Conservation (phyloP, 2,797 vertebrate genomes). For the Percopsis omiscomaycus region DNA sequence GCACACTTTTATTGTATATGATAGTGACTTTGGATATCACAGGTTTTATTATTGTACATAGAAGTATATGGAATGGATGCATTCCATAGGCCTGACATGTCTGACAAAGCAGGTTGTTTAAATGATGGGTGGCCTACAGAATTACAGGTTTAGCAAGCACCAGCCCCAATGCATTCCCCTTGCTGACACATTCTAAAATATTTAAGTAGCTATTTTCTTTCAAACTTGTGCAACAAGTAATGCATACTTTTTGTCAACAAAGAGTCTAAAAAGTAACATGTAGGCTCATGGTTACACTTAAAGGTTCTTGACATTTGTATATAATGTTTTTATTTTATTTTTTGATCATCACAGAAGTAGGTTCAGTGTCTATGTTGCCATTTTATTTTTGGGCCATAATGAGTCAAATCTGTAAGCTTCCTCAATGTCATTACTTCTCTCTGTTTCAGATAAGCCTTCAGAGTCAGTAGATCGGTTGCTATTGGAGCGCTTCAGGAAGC, state of each 20-base stretch:
- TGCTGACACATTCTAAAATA: background rate
- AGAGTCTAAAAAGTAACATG: background rate
- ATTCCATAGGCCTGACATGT: too few species aligned
- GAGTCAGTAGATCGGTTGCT: constrained; percentile 91
- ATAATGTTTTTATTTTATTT: background rate
- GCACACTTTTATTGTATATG: too few species aligned
- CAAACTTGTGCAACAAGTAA: constrained; percentile 29
- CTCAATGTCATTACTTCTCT: constrained; percentile 9
- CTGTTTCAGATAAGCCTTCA: constrained; percentile 80
- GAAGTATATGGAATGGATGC: too few species aligned
- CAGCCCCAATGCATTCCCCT: constrained; percentile 5
- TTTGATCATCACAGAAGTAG: too few species aligned
- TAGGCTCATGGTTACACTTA: background rate
- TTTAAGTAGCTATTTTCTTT: background rate
- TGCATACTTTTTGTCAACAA: background rate
- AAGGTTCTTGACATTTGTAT: background rate
- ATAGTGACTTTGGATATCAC: too few species aligned
- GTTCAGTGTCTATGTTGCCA: too few species aligned
- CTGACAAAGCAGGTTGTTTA: too few species aligned
- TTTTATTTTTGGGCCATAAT: too few species aligned
- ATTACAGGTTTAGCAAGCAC: constrained; percentile 34
- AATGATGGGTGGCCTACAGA: constrained; percentile 6
- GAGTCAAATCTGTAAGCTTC: background rate
- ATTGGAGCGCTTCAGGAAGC: constrained; percentile 89
- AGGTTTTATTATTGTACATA: too few species aligned